Evolutionary conservation across 2,113 vertebrate genomes (phyloP).

Genomic region (Electrona antarctica): DNA sequence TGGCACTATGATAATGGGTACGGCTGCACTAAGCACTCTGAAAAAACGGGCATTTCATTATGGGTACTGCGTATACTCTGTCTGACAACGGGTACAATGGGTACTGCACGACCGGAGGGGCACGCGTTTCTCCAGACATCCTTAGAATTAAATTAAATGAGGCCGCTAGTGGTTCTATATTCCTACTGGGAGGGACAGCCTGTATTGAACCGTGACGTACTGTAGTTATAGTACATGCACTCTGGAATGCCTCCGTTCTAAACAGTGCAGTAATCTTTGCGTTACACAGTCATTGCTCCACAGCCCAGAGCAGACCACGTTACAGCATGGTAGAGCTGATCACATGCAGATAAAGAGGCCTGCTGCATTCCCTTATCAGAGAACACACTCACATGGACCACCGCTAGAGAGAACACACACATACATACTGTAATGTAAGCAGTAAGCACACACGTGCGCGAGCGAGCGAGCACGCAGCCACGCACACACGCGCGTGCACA

Average conservation of each 20-base stretch:
- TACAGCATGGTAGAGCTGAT: slow-evolving; percentile 40
- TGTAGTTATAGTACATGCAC: too few species aligned
- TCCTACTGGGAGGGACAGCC: too few species aligned
- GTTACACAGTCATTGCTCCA: slow-evolving; percentile 50
- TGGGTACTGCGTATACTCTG: neutral
- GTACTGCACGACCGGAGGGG: too few species aligned
- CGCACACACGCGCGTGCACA: too few species aligned
- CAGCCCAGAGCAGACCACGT: slow-evolving; percentile 37
- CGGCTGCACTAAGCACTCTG: too few species aligned
- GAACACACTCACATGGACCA: slow-evolving; percentile 65
- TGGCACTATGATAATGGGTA: too few species aligned
- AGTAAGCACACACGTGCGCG: too few species aligned
- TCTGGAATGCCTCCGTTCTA: neutral
- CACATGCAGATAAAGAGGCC: slow-evolving; percentile 72
- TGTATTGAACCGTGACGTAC: too few species aligned
- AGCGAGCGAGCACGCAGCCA: too few species aligned
- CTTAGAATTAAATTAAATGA: too few species aligned
- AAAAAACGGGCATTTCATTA: neutral
- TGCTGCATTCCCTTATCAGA: slow-evolving; percentile 51
- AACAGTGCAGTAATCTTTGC: slow-evolving; percentile 56
- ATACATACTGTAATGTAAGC: neutral
- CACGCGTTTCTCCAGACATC: too few species aligned
- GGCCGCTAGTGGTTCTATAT: too few species aligned
- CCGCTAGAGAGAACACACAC: slow-evolving; percentile 40
- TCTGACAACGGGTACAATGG: neutral